These are phyloP conservation scores for Henicopernis longicauda DNA, from an alignment of 2,113 vertebrate genomes.

Conservation along the genomic window DNA sequence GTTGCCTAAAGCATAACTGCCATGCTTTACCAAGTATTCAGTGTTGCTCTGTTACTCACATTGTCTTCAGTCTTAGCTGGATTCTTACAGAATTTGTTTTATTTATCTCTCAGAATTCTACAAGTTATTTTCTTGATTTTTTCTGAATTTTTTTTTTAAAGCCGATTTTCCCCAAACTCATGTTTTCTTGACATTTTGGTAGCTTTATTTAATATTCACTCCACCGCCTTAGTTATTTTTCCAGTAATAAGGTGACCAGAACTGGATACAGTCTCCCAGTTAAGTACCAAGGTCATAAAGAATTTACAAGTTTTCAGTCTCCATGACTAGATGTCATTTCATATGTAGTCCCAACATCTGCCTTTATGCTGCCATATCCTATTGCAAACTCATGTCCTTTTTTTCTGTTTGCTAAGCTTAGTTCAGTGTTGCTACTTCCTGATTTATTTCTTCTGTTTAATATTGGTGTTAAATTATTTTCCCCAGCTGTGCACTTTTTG, in stretches of 20 bases:
- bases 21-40: neutral
- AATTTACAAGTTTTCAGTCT: neutral
- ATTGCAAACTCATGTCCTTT: neutral
- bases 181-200: neutral
- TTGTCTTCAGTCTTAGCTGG: neutral
- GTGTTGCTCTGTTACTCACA: neutral
- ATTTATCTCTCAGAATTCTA: neutral
- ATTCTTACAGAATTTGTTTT: neutral
- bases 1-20: neutral
- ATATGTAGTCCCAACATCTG: neutral
- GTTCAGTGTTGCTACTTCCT: neutral
- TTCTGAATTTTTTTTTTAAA: neutral
- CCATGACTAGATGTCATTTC: neutral
- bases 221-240: neutral
- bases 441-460: neutral
- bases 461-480: conserved; percentile 8
- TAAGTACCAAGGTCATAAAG: neutral
- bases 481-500: neutral
- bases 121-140: neutral
- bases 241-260: neutral
- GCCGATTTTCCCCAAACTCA: neutral
- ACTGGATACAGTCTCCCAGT: neutral
- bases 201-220: neutral
- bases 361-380: neutral
- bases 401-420: neutral